Evolutionary conservation across 2,797 vertebrate species (phyloP), one percentile per base, ranked within the genome.

Genomic region (Cuculus canorus): DNA sequence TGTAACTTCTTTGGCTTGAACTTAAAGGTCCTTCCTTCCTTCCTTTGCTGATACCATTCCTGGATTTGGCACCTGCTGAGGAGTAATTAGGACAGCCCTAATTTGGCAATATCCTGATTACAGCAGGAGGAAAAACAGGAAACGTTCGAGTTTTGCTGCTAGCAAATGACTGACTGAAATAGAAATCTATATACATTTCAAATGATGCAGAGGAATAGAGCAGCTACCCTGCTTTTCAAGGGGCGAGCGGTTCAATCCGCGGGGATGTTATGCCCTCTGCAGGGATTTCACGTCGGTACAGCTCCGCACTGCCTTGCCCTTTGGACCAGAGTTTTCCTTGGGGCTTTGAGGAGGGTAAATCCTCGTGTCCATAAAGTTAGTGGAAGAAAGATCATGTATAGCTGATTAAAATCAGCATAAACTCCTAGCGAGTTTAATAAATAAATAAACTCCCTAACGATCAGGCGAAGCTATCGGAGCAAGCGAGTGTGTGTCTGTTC

Each of bases 91-190:
- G 97, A 82, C 97, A 92, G 95, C 81, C 95, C 96, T 97, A 94
- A 97, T 97, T 98, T 97, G 97, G 96, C 97, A 93, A 93, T 94
- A 95, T 93, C 96, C 96, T 97, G 97, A 98, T 98, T 97, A 93
- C 96, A 97, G 95, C 73, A 68, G 94, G 94, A 97, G 95, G 92
- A 76, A 93, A 96, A 96, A 97, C 97, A 98, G 97, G 97, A 97
- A 98, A 96, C 48, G 83, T 96, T 95, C 92, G 92, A 48, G 65
- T 98, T 97, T 94, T 78, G 88, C 96, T 97, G 96, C 97, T 96
- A 96, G 93, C 92, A 96, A 94, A 93, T 75, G 97, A 94, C 92
- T 92, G 97, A 95, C 93, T 89, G 97, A 97, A 98, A 97, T 98
- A 98, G 97, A 96, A 98, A 97, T 47, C 95, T 85, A 70, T 72